Evolutionary conservation across 2,797 vertebrate species (phyloP), one percentile per base, ranked within the genome.

Genomic region (Orientallactaga sibirica): DNA sequence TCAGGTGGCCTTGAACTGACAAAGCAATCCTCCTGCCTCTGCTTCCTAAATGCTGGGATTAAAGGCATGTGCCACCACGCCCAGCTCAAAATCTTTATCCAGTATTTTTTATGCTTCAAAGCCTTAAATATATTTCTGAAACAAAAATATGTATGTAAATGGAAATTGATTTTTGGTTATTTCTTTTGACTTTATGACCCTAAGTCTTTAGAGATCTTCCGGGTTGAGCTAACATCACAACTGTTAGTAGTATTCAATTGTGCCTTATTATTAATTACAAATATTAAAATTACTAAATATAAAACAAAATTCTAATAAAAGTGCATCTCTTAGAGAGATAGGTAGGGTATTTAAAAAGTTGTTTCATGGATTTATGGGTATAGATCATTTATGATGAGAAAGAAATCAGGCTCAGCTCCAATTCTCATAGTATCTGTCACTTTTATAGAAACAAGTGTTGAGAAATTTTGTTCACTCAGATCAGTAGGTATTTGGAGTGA

Each of bases 51-150:
- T 37, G 33, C 33, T 37, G 33, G 33, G 33, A 37, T 37, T 37
- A 37, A 37, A 37, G 33, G 33, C 33, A 37, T 37, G 33, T 37
- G 33, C 33, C 33, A 37, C 33, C 33, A 37, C 33, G 33, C 33
- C 33, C 33, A 37, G 33, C 33, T 37, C 33, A 37, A 25, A 58
- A 43, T 37, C 76, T 61, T 91, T 92, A 88, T 80, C 6, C 58
- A 73, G 66, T 89, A 18, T 91, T 73, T 80, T 77, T 70, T 82
- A 2, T 86, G 58, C 22, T 87, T 93, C 58, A 90, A 92, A 94
- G 20, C 70, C 29, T 85, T 75, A 87, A 92, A 33, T 93, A 41
- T 77, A 67, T 80, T 94, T 95, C 64, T 88, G 29, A 70, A 88
- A 71, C 22, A 83, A 86, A 83, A 41, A 48, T 27, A 81, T 9